Percentiles rank a stretch among this genome's conserved stretches.
Evolutionary conservation across 2,888 invertebrate species (phyloP).

Genomic region (Muschampia plurimacula): DNA sequence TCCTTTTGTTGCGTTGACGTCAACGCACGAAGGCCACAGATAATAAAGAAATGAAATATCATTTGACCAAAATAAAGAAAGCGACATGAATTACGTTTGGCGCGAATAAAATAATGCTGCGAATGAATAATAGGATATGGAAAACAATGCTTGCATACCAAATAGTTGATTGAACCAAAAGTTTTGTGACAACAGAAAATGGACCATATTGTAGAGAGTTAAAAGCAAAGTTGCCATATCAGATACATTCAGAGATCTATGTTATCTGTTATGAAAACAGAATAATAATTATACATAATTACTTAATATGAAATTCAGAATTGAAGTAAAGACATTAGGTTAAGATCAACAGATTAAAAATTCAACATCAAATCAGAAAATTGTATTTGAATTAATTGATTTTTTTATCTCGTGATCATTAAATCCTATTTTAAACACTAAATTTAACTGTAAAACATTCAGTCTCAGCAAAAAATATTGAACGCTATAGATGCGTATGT

Average conservation of each 20-base stretch:
- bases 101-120: conserved; percentile 27
- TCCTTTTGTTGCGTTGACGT: conserved; percentile 47
- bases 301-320: background rate
- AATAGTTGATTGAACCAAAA: conserved; percentile 6
- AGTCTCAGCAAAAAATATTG: background rate
- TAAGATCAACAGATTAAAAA: too few relatives aligned
- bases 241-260: background rate
- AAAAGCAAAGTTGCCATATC: background rate
- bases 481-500: background rate
- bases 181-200: background rate
- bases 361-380: too few relatives aligned
- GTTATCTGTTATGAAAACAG: conserved; percentile 19
- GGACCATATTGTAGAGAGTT: background rate
- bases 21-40: conserved; percentile 48
- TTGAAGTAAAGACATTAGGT: too few relatives aligned
- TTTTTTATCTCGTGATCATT: too few relatives aligned
- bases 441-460: background rate
- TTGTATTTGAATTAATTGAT: background rate
- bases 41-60: conserved; percentile 48
- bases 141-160: conserved; percentile 17
- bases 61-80: conserved; percentile 40
- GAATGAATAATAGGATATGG: conserved; percentile 30
- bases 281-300: too few relatives aligned
- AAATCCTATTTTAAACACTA: background rate
- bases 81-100: conserved; percentile 41